Percentiles rank a stretch among this genome's conserved stretches.
phyloP scores from a whole-genome alignment of 2,888 invertebrate species.

The Altica lythri region DNA sequence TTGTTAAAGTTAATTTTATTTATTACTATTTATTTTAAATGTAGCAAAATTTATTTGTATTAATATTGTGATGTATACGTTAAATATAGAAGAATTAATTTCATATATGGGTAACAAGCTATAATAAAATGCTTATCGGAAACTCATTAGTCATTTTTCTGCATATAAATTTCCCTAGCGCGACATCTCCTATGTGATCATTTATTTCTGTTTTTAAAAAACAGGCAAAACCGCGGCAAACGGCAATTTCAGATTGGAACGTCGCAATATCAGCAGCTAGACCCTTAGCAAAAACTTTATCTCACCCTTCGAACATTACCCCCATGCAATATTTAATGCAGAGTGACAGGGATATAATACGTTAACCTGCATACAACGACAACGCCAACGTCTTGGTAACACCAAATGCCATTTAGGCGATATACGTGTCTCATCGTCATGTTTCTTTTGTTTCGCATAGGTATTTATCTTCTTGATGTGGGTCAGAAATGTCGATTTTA shows the following conservation, averaged over 20 bases:
- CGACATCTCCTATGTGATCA: slow-evolving; percentile 17
- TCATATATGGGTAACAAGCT: too few relatives aligned
- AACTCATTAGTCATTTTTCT: slow-evolving; percentile 16
- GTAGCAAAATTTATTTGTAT: too few relatives aligned
- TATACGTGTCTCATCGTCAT: background rate
- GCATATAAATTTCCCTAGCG: slow-evolving; percentile 8
- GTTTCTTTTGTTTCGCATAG: slow-evolving; percentile 4
- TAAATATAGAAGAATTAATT: too few relatives aligned
- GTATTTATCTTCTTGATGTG: slow-evolving; percentile 8
- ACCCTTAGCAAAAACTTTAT: slow-evolving; percentile 32
- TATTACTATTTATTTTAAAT: too few relatives aligned
- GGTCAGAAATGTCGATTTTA: slow-evolving; percentile 9
- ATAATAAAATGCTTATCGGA: slow-evolving; percentile 15
- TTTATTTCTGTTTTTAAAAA: slow-evolving; percentile 15
- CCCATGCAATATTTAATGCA: slow-evolving; percentile 30
- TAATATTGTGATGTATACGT: too few relatives aligned
- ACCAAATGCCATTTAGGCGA: background rate
- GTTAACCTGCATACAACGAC: slow-evolving; percentile 19
- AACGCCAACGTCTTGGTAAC: slow-evolving; percentile 15
- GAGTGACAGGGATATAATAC: slow-evolving; percentile 26
- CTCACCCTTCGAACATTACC: slow-evolving; percentile 23
- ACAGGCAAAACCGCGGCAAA: slow-evolving; percentile 18
- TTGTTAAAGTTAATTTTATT: too few relatives aligned
- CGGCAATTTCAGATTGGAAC: slow-evolving; percentile 20
- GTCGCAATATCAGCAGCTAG: slow-evolving; percentile 39